Base-by-base conservation (phyloP, 2,797 vertebrate species). In the Champsocephalus gunnari region DNA sequence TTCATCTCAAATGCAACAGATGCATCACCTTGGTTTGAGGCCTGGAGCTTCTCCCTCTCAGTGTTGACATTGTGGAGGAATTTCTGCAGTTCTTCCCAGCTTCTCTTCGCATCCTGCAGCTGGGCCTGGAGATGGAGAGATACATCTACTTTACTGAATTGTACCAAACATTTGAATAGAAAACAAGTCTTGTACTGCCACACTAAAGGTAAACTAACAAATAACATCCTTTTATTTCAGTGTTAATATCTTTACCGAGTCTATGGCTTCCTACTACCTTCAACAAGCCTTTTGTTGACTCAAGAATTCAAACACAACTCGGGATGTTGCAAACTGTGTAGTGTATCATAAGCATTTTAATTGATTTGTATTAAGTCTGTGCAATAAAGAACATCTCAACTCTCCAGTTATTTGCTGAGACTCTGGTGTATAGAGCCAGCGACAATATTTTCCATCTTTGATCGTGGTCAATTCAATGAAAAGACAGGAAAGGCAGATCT, bases 71-170 rank as follows among this genome's bases (percentile, higher is more conserved):
- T 97, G 93, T 97, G 96, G 73, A 98, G 93, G 76, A 95, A 99
- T 67, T 95, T 96, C 86, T 99, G 97, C 81, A 99, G 87, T 73
- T 99, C 98, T 70, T 99, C 98, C 97, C 96, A 97, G 59, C 96
- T 94, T 48, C 97, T 94, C 82, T 99, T 98, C 21, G 97, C 94
- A 61, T 99, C 98, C 90, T 99, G 97, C 56, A 96, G 92, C 82
- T 98, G 96, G 70, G 94, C 96, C 97, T 99, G 78, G 12, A 4
- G 19, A 61, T 41, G 3, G n/a, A 88, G n/a, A 21, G 32, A 80
- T 9, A 63, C 3, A 62, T 11, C 11, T 2, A 61, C 49, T 14
- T 62, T 45, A 4, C 17, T 61, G 2, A 73, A 80, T 57, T 48
- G 44, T 71, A 21, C n/a, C 47, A 71, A n/a, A 68, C 12, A 68